Evolutionary conservation across 2,113 vertebrate genomes (phyloP), one percentile per base, ranked within the genome.

Genomic region (Channa argus): DNA sequence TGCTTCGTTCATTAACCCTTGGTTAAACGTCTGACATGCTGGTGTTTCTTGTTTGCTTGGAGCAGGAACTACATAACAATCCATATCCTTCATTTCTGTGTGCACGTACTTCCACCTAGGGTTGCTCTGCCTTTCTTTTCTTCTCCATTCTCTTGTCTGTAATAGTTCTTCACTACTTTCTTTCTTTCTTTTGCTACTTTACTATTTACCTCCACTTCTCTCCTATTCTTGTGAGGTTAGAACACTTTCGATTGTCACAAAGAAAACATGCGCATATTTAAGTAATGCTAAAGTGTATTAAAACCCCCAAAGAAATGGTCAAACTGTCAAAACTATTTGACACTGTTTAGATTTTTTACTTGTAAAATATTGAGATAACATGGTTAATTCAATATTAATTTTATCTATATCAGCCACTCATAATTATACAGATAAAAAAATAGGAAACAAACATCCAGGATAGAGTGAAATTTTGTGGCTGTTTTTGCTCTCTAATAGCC

Each of bases 1-100:
- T 89, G 70, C 71, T 77, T 62, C 52, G 6, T 87, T 85, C 85
- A 88, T 89, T 86, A 82, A 88, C 86, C 80, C 59, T 53, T 74
- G 74, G 71, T 78, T 84, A 86, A 80, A 64, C 8, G 5, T 72
- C 75, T 80, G 66, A 78, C 69, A 66, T 15, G 38, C 69, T 84
- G 76, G 67, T 76, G 87, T 56, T 82, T 58, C 63, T 72, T 74
- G 66, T 85, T 85, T 80, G 51, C 68, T 71, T 14, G 9, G 58
- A 58, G 55, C 56, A 69, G 63, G 39, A 50, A 66, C 46, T 47
- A 63, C 68, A 44, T 2, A 69, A 70, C 49, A n/a, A 43, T 56
- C 68, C 24, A 39, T 34, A 10, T 70, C 63, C n/a, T 70, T 52
- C 37, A 75, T 53, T 10, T 64, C 37, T 58, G 47, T 55, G 24